A percentile compares a stretch with the other conserved stretches of the same genome.
Conservation (phyloP, 2,888 invertebrate genomes). For the Xanthorhoe designata region DNA sequence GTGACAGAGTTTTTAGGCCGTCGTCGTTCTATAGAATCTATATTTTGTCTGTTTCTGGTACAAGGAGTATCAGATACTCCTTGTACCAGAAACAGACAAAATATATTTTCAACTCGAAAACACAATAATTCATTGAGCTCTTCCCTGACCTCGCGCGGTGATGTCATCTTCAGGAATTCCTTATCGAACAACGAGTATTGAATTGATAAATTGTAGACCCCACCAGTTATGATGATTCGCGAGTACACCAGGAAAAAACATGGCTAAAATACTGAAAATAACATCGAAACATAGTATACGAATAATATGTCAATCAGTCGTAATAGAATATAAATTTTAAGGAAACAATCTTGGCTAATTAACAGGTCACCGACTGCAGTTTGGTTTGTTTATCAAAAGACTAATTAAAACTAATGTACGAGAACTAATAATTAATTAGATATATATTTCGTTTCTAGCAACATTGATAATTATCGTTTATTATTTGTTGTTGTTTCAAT, state of each 20-base stretch:
- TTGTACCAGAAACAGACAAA: not conserved
- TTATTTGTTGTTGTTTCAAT: not conserved
- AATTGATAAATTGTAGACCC: slow-evolving; percentile 23
- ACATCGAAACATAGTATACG: not conserved
- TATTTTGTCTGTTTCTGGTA: no score
- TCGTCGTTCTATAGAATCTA: no score
- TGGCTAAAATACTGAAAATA: not conserved
- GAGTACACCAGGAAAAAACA: not conserved
- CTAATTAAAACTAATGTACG: slow-evolving; percentile 35
- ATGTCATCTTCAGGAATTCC: slow-evolving; percentile 34
- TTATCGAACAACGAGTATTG: slow-evolving; percentile 33
- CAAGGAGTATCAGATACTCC: not conserved
- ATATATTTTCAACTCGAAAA: slow-evolving; percentile 9
- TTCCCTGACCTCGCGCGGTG: slow-evolving; percentile 27
- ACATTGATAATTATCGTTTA: slow-evolving; percentile 24
- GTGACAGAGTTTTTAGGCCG: no score
- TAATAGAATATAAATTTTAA: slow-evolving; percentile 6
- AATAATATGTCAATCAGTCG: not conserved
- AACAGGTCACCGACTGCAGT: slow-evolving; percentile 45
- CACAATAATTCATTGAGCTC: slow-evolving; percentile 30
- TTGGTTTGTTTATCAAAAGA: slow-evolving; percentile 36
- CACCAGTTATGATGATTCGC: not conserved
- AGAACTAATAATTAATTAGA: not conserved
- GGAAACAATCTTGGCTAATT: slow-evolving; percentile 27
- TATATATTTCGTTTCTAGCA: slow-evolving; percentile 6